These are phyloP conservation scores for Sterrhoptilus dennistouni DNA, from an alignment of 2,113 vertebrate species.

Conservation along the genomic window DNA sequence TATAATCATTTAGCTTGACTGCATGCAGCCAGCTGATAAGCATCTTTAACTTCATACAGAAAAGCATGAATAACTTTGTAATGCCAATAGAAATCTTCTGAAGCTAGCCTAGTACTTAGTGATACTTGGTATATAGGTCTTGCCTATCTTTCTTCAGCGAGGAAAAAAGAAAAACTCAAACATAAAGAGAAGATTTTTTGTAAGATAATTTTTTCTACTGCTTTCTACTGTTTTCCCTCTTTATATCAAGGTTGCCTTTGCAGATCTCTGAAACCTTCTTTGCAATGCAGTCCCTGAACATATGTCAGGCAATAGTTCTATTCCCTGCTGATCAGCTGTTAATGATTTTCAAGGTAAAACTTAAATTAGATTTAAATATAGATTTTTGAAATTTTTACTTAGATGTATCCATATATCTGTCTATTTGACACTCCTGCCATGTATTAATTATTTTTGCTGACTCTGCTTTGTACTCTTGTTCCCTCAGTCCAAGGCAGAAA, in stretches of 20 bases:
- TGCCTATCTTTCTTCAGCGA: neutral
- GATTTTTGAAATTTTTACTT: neutral
- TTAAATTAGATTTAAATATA: neutral
- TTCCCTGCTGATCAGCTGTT: neutral
- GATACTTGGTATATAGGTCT: neutral
- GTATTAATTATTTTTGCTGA: neutral
- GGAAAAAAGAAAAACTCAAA: neutral
- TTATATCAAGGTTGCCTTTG: neutral
- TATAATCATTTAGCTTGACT: neutral
- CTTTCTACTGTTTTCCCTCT: neutral
- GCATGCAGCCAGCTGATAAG: neutral
- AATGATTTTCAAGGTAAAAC: neutral
- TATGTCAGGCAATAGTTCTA: neutral
- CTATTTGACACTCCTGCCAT: neutral
- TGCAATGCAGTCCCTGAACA: neutral
- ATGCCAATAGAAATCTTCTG: neutral
- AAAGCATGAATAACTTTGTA: neutral
- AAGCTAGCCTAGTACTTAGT: neutral
- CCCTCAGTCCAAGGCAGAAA: neutral
- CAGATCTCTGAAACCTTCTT: neutral
- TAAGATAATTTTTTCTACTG: neutral
- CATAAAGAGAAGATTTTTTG: neutral
- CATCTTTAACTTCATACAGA: neutral
- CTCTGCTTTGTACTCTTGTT: neutral
- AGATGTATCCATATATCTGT: neutral